Percentiles rank a stretch among this genome's conserved stretches.
Evolutionary conservation across 2,888 invertebrate species (phyloP).

Genomic region (Papilio demoleus): DNA sequence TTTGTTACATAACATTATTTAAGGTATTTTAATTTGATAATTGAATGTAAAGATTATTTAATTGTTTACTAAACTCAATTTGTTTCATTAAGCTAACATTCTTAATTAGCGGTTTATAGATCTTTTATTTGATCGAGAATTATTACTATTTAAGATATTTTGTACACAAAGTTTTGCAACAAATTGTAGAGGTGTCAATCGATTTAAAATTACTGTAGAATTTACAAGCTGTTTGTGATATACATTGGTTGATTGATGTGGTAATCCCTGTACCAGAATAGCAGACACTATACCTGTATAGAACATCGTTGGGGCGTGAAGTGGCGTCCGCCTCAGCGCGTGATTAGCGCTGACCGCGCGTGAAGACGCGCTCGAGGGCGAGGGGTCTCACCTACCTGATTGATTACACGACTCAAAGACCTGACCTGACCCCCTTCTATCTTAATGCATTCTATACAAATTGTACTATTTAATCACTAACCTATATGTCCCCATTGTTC

Average conservation of each 20-base stretch:
- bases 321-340: conserved; percentile 45
- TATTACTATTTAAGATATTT: no score
- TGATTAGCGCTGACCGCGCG: conserved; percentile 43
- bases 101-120: no score
- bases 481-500: background rate
- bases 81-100: no score
- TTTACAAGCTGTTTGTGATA: background rate
- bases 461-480: conserved; percentile 7
- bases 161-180: no score
- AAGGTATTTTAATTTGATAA: no score
- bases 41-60: no score
- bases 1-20: no score
- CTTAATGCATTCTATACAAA: conserved; percentile 12
- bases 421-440: conserved; percentile 14
- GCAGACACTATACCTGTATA: conserved; percentile 40
- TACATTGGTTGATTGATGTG: conserved; percentile 8
- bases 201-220: background rate
- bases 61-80: no score
- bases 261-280: conserved; percentile 20
- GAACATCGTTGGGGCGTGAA: conserved; percentile 47
- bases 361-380: conserved; percentile 28
- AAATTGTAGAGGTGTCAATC: no score
- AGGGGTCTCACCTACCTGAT: conserved; percentile 20
- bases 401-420: conserved; percentile 33
- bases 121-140: no score